Percentiles rank a stretch among this genome's conserved stretches.
Conservation (phyloP, 2,113 vertebrate genomes). For the Sorex fumeus region DNA sequence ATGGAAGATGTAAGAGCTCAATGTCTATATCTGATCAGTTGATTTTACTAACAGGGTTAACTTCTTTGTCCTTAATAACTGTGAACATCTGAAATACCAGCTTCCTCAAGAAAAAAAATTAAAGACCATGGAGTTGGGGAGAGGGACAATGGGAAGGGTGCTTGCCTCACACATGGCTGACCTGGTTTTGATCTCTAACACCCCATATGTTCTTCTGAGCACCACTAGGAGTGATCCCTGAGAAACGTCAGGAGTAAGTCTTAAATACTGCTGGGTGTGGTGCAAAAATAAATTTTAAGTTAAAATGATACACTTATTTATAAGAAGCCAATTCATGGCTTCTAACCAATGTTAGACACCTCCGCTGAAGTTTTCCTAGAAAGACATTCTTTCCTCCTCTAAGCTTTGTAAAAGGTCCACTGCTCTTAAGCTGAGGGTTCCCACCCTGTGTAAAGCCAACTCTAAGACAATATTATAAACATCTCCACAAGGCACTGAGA, state of each 20-base stretch:
- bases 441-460: neutral
- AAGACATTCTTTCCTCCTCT: neutral
- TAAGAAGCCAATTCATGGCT: neutral
- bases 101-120: neutral
- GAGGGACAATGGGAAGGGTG: no score
- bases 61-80: neutral
- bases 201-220: no score
- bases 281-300: neutral
- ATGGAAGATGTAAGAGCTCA: neutral
- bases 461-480: neutral
- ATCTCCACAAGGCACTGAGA: neutral
- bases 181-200: no score
- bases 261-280: no score
- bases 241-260: no score
- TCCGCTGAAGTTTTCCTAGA: neutral
- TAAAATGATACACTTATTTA: neutral
- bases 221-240: no score
- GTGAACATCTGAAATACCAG: neutral
- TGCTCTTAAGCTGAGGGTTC: neutral
- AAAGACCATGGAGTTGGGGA: neutral
- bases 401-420: neutral
- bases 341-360: neutral
- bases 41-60: neutral
- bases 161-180: no score
- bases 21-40: neutral